These are phyloP conservation scores for mouse (Mus musculus) DNA, from an alignment of 2,113 vertebrate genomes.

Conservation along the genomic window GRCm39 chr11:68606501-68607000, in stretches of 20 bases:
- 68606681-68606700: not conserved
- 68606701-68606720: not conserved
- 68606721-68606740: not conserved
- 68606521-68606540: not conserved
- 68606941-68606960: not conserved
- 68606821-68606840: not conserved
- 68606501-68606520: not conserved
- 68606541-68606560: not conserved
- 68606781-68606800: not conserved
- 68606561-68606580: not conserved
- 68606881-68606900: not conserved
- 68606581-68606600: not conserved
- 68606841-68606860: not conserved
- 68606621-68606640: constrained; percentile 1
- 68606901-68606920: not conserved
- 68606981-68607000: not conserved
- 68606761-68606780: not conserved
- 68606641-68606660: not conserved
- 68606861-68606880: too few relatives aligned
- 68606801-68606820: not conserved
- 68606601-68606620: not conserved
- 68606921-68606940: not conserved
- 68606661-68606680: not conserved
- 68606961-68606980: too few relatives aligned
- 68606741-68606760: not conserved